A percentile compares a stretch with the other conserved stretches of the same genome.
Conservation (phyloP, 1,140 invertebrate genomes). For the Drosophila oshimai region DNA sequence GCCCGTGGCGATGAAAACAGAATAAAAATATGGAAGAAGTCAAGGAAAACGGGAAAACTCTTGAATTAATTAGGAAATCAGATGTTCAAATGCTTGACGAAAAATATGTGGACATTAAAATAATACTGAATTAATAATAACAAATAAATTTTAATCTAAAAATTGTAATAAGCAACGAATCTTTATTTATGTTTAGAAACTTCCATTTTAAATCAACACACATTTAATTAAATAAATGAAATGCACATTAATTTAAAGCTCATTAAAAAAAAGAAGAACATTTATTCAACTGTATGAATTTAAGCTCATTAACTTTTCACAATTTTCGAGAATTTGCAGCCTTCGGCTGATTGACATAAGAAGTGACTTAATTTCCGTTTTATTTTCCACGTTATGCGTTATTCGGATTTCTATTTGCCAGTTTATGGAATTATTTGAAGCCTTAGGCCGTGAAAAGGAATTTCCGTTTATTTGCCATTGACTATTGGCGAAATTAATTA, state of each 20-base stretch:
- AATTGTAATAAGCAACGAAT: no score
- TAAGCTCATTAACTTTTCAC: not conserved
- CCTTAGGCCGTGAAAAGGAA: slow-evolving; percentile 6
- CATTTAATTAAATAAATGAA: no score
- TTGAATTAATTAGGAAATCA: not conserved
- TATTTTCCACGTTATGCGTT: not conserved
- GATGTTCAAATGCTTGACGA: not conserved
- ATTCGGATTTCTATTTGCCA: slow-evolving; percentile 2
- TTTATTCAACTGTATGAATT: not conserved
- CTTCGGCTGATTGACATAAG: slow-evolving; percentile 1
- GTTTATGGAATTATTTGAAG: slow-evolving; percentile 7
- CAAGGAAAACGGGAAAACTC: not conserved
- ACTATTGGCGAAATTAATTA: slow-evolving; percentile 19
- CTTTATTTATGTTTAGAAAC: no score
- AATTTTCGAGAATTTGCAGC: not conserved
- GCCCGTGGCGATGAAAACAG: not conserved
- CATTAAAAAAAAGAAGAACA: no score
- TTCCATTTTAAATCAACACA: no score
- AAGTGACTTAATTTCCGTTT: not conserved
- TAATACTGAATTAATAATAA: no score
- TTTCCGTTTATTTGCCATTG: slow-evolving; percentile 5
- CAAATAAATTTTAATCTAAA: no score
- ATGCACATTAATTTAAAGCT: no score
- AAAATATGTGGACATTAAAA: no score
- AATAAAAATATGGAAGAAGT: not conserved